These are phyloP conservation scores for Florisuga fusca DNA, from an alignment of 2,797 vertebrate genomes.

Conservation along the genomic window DNA sequence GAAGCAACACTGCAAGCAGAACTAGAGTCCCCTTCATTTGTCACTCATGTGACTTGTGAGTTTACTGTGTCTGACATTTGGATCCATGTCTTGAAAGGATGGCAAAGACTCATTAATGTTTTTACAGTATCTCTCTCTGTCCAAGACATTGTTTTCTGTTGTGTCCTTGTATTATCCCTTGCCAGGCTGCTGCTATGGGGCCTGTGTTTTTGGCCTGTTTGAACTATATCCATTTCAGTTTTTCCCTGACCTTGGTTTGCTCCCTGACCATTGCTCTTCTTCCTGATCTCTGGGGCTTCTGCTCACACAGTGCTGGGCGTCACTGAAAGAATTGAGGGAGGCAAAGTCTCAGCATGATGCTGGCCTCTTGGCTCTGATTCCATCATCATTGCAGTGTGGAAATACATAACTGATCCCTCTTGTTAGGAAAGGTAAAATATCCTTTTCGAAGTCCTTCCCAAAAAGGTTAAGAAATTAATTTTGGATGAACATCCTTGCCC, in stretches of 20 bases:
- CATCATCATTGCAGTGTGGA: slow-evolving; percentile 36
- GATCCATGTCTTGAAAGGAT: neutral
- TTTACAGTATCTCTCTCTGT: neutral
- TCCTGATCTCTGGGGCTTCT: neutral
- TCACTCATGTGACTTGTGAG: neutral
- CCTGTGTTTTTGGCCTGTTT: neutral
- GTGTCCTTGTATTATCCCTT: neutral
- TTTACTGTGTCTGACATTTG: neutral
- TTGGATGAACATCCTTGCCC: slow-evolving; percentile 77
- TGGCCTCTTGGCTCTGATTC: slow-evolving; percentile 54
- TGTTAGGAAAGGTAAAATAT: slow-evolving; percentile 70
- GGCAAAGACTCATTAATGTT: neutral
- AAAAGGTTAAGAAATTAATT: slow-evolving; percentile 82
- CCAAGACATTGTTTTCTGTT: neutral
- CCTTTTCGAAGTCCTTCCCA: slow-evolving; percentile 58
- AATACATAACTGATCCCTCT: slow-evolving; percentile 36
- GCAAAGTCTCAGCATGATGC: slow-evolving; percentile 24
- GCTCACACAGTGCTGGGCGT: neutral
- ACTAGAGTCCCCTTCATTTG: neutral
- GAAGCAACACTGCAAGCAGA: neutral
- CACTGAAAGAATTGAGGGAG: neutral
- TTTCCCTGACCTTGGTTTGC: slow-evolving; percentile 16
- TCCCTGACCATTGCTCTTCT: neutral
- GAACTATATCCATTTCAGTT: neutral
- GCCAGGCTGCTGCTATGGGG: neutral